Evolutionary conservation across 1,140 invertebrate species (phyloP), one percentile per base, ranked within the genome.

Genomic region (Drosophila ananassae): DNA sequence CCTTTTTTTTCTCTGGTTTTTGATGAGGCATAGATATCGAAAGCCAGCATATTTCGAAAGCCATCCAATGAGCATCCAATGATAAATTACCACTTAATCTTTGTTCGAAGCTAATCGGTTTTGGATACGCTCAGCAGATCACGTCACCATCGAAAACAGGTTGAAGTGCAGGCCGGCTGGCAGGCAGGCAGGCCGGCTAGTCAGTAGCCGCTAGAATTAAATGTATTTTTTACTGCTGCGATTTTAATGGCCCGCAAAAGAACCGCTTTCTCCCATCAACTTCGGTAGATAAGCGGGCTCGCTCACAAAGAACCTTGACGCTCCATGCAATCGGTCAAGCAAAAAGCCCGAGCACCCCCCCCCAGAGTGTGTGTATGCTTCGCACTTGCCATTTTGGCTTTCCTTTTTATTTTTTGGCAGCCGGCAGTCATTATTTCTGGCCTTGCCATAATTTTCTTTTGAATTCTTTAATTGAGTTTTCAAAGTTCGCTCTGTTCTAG

Each of bases 71-170:
- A 83, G 66, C 66, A 62, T 61, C 46, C 59, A 81, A 84, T 85
- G 77, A 84, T 81, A 87, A 73, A 71, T 84, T 68, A 69, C 72
- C 80, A 84, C 74, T 76, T 78, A 75, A 63, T 79, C 51, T 58
- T 28, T 39, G 51, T 44, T 54, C 51, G 44, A 34, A 39, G 50
- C 50, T 30, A 64, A 64, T 75, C 44, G 41, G 28, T 58, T 72
- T 56, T 50, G 34, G 53, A 51, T 69, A 64, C 58, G 44, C 64
- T 56, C 51, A 21, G 0, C 9, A 50, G 73, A 85, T 84, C 81
- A 80, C 80, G 80, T 84, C 80, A 84, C 76, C 77, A 41, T 41
- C 32, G 22, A 47, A 51, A 72, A 72, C 68, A 72, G 68, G 67
- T 72, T 72, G 67, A 37, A 72, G 25, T 72, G 55, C 55, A 57